Evolutionary conservation across 2,113 vertebrate genomes (phyloP), one percentile per base, ranked within the genome.

Genomic region (Oxygymnocypris stewartii): DNA sequence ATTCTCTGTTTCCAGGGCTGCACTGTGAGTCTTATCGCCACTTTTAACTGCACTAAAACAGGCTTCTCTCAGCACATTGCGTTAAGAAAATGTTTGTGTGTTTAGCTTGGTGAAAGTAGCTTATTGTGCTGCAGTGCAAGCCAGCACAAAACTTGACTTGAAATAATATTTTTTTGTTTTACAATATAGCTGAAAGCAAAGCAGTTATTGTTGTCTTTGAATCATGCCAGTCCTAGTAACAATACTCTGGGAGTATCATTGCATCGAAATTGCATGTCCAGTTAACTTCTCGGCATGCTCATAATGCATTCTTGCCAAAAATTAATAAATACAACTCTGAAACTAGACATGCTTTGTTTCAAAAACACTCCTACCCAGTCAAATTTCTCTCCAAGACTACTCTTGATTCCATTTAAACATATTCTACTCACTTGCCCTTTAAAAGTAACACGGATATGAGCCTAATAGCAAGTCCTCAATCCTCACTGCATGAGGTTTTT

Each of bases 401-500:
- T 89, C 76, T 81, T 86, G 49, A 87, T 82, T 71, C 71, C 78
- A 54, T 85, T 71, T 65, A 37, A 87, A 61, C 49, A 16, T 74
- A 28, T 57, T 82, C 42, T 57, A 79, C 47, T 31, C 37, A 28
- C 14, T 74, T 51, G 13, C 57, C 54, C 57, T 61, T 84, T 35
- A 82, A 61, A 86, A 67, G 25, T 63, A 77, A 83, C 76, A 84
- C 86, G 37, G 76, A 74, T 57, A 59, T 67, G 69, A 88, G 84
- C 35, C 12, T 86, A 78, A 81, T 88, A 87, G 57, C 4, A 18
- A 76, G 49, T 78, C 16, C 76, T n/a, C n/a, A n/a, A n/a, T n/a
- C n/a, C n/a, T 54, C 86, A 84, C 87, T 95, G 94, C 94, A 95
- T 94, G 94, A 87, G 89, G 84, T 92, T 88, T 88, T n/a, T 85